Percentiles rank a stretch among this genome's conserved stretches.
Evolutionary conservation across 2,113 vertebrate species (phyloP).

Genomic region (Sula dactylatra): DNA sequence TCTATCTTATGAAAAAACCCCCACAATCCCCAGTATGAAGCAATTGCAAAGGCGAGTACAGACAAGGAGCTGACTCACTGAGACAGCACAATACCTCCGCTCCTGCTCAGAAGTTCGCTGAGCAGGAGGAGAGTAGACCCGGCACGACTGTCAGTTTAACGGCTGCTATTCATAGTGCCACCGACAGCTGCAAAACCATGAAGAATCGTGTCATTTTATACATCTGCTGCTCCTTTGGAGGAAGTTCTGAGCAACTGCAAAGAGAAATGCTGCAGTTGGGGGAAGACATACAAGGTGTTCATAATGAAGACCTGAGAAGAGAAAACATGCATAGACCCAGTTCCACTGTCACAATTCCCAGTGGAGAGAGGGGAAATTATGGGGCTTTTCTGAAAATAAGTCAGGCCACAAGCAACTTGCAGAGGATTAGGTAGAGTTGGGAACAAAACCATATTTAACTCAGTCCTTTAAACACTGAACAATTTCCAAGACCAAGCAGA

Average conservation of each 20-base stretch:
- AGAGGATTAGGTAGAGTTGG: background rate
- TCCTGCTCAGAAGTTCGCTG: constrained; percentile 17
- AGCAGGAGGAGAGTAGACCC: background rate
- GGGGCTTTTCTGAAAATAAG: background rate
- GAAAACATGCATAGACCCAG: fast-evolving
- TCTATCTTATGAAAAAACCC: background rate
- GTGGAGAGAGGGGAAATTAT: background rate
- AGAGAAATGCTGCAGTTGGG: background rate
- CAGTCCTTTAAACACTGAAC: background rate
- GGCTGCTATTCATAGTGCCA: constrained; percentile 34
- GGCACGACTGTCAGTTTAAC: background rate
- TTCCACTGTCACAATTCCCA: background rate
- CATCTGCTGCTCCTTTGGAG: background rate
- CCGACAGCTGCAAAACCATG: constrained; percentile 28
- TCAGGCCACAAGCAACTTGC: background rate
- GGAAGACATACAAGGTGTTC: background rate
- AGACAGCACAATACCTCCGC: background rate
- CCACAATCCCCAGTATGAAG: background rate
- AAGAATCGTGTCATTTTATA: constrained; percentile 28
- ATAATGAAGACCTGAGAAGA: background rate
- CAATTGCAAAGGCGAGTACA: background rate
- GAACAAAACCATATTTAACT: background rate
- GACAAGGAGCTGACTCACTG: constrained; percentile 37
- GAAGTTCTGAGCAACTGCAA: background rate
- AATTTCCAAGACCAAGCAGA: background rate